phyloP scores from a whole-genome alignment of 2,888 invertebrate species.

The Tethea ocularis region DNA sequence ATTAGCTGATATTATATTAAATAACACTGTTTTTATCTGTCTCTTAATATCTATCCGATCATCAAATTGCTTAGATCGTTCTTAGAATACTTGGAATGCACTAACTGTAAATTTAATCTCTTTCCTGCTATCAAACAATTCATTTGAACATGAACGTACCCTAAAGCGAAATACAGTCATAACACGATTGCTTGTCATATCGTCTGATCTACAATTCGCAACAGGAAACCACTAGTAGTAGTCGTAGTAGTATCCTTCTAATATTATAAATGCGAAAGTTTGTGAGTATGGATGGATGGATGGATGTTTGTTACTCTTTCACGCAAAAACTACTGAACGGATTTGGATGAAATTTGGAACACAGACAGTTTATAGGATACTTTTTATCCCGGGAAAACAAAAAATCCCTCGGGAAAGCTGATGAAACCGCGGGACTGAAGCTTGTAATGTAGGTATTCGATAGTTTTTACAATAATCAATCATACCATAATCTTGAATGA shows the following conservation, averaged over 20 bases:
- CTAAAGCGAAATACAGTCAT: conserved; percentile 27
- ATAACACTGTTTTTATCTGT: not conserved
- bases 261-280: not conserved
- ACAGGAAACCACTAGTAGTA: conserved; percentile 26
- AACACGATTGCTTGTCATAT: conserved; percentile 43
- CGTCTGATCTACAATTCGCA: conserved; percentile 30
- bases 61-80: not conserved
- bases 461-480: too few relatives aligned
- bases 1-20: not conserved
- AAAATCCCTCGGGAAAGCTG: too few relatives aligned
- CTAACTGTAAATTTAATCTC: conserved; percentile 22
- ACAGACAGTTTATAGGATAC: too few relatives aligned
- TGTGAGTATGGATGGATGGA: too few relatives aligned
- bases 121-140: conserved; percentile 33
- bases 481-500: too few relatives aligned
- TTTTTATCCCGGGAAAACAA: too few relatives aligned
- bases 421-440: too few relatives aligned
- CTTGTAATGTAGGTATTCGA: too few relatives aligned
- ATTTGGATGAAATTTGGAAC: too few relatives aligned
- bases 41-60: not conserved
- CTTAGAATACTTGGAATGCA: not conserved
- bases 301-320: too few relatives aligned
- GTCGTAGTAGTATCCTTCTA: too few relatives aligned
- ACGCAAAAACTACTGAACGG: too few relatives aligned
- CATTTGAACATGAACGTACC: conserved; percentile 29